Base-by-base conservation (phyloP, 2,113 vertebrate genomes). In the Nibea coibor region DNA sequence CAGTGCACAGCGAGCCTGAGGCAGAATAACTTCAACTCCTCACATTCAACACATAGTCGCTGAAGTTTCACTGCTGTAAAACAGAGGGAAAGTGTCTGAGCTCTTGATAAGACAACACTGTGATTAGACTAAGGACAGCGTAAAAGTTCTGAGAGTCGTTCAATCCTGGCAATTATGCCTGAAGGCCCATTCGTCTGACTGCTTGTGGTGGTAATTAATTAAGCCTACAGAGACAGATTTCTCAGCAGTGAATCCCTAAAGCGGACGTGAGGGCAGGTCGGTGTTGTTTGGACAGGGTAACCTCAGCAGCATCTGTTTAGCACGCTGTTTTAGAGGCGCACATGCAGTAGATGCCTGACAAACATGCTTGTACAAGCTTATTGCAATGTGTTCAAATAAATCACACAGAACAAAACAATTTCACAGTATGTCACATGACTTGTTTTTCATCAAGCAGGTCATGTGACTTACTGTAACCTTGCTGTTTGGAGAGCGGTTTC, bases 131-230 rank as follows among this genome's bases (percentile, higher is more conserved):
- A 53, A 69, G 69, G 68, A 75, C 57, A 22, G 63, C 54, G 84
- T 90, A 61, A 75, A 84, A 83, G 83, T 87, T 84, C 64, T 71
- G 42, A 71, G 77, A 70, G 82, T 85, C 74, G 81, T 76, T 86
- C 70, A 84, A 72, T 85, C 73, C 51, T 19, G 63, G 66, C 24
- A 74, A 83, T 70, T 66, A 24, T 24, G 88, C 88, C 90, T 89
- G 63, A 71, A 85, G 92, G 80, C 79, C 82, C 62, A 63, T 86
- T 89, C 83, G 67, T 81, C 72, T 67, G 65, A 43, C 68, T 81
- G 66, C 73, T 75, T 58, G 78, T 81, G 78, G 56, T 70, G 53
- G 75, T 80, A 86, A 92, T 91, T 92, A 93, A 93, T 93, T 89
- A 91, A 83, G 78, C 78, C 81, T 56, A 74, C 76, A 72, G 84